Base-by-base conservation (phyloP, 2,113 vertebrate genomes). In the Ophthalmolycus amberensis region DNA sequence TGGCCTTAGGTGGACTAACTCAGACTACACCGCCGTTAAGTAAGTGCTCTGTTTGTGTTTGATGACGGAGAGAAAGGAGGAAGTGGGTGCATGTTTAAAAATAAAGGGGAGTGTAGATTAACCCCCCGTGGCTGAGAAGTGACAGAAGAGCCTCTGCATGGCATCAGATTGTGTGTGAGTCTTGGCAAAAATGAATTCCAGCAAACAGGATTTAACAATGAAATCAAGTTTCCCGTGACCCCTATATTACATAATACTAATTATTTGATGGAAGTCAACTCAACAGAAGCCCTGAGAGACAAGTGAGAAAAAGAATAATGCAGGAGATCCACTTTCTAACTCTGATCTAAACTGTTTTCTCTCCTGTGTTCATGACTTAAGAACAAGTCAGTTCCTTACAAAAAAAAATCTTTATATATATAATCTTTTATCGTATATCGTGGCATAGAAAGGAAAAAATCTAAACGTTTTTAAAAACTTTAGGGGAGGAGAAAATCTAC, bases 1-100 rank as follows among this genome's bases (percentile, higher is more conserved):
- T 34, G 84, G 84, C 88, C 78, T 52, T 95, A 98, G 97, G 93
- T 97, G 97, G 97, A 96, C 95, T 93, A 97, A 97, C 91, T 91
- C 95, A 15, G 96, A 97, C 34, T 95, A 93, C 89, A 95, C 94
- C 71, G 93, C 95, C 8, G 95, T 96, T 92, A 97, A 96, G 97
- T 97, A 96, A 96, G 97, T 94, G 73, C 80, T 91, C 60, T 77
- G 82, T 89, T 75, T 81, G 77, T 88, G 72, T 86, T 72, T 82
- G 71, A 40, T 59, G 62, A 15, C 34, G 63, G 3, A 11, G 46
- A 59, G 44, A 10, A 60, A 46, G 59, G 8, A 3, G 9, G 54
- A 3, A 18, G 46, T 66, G 54, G 18, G 18, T 71, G 75, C 77
- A 68, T 81, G 80, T 68, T 54, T 29, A 29, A 44, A 40, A 27